Conservation (phyloP, 2,888 invertebrate genomes). For the Diogma glabrata region DNA sequence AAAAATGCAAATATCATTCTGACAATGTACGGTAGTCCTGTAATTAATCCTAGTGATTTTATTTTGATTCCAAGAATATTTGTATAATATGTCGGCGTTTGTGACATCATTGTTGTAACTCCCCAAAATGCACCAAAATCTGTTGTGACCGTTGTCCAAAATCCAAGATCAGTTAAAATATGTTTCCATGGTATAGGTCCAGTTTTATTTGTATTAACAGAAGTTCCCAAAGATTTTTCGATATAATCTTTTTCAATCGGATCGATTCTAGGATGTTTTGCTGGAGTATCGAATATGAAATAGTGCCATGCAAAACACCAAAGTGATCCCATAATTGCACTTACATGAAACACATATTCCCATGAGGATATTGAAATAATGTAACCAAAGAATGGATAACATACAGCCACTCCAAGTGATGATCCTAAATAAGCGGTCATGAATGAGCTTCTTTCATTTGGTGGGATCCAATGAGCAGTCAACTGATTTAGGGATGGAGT, state of each 20-base stretch:
- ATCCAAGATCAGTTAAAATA: slow-evolving; percentile 46
- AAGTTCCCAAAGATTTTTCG: slow-evolving; percentile 40
- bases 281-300: slow-evolving; percentile 51
- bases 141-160: slow-evolving; percentile 51
- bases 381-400: slow-evolving; percentile 58
- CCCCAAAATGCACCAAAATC: slow-evolving; percentile 61
- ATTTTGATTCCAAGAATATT: slow-evolving; percentile 57
- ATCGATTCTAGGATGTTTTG: slow-evolving; percentile 52
- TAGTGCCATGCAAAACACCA: slow-evolving; percentile 56
- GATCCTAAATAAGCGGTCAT: slow-evolving; percentile 53
- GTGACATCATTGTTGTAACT: slow-evolving; percentile 54
- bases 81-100: slow-evolving; percentile 58
- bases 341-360: slow-evolving; percentile 59
- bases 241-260: slow-evolving; percentile 46
- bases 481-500: slow-evolving; percentile 72
- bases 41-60: slow-evolving; percentile 48
- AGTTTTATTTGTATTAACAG: slow-evolving; percentile 23
- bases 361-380: slow-evolving; percentile 53
- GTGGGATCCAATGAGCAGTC: slow-evolving; percentile 75
- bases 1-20: slow-evolving; percentile 46
- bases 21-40: slow-evolving; percentile 49
- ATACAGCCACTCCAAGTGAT: slow-evolving; percentile 52
- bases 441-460: slow-evolving; percentile 62
- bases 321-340: slow-evolving; percentile 45
- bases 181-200: slow-evolving; percentile 47